Base-by-base conservation (phyloP, 2,113 vertebrate genomes). In the Equus przewalskii region DNA sequence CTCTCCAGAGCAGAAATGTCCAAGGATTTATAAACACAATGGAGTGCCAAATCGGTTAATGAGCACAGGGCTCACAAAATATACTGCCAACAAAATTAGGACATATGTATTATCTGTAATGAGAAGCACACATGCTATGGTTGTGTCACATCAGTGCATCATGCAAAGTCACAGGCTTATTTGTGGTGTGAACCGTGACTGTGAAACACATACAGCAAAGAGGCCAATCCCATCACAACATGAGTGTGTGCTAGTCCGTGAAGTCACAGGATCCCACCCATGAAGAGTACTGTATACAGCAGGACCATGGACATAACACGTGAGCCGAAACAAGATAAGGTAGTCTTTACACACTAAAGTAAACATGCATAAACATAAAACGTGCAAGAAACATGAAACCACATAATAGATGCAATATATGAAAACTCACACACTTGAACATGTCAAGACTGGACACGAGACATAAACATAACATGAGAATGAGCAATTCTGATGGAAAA, bases 401-500 rank as follows among this genome's bases (percentile, higher is more conserved):
- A 62, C 33, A 46, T 5, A 60, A 80, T 2, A 89, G 36, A 67
- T 93, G 64, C 30, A 88, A 41, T 5, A 70, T 24, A 70, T 24
- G 69, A 92, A 94, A 51, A 89, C 49, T 81, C 67, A 46, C 58
- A 88, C 28, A 49, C 26, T 30, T 73, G 44, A 76, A 54, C 30
- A 28, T 69, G 24, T 88, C 44, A 72, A 62, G 75, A 65, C 67
- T 90, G 65, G 82, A 83, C 18, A 24, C 56, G 85, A 94, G 76
- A 60, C 83, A 78, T 9, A 65, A 65, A 78, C 80, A 49, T 33
- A 30, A 82, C 49, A 49, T 0, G 36, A 89, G 78, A 82, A 86
- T 12, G 89, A 96, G 69, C 84, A 46, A 83, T 94, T 80, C 91
- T 94, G 83, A 73, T 15, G 46, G 72, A 49, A n/a, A 84, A 86